These are phyloP conservation scores for Xiphophorus couchianus DNA, from an alignment of 2,113 vertebrate species.

Conservation along the genomic window DNA sequence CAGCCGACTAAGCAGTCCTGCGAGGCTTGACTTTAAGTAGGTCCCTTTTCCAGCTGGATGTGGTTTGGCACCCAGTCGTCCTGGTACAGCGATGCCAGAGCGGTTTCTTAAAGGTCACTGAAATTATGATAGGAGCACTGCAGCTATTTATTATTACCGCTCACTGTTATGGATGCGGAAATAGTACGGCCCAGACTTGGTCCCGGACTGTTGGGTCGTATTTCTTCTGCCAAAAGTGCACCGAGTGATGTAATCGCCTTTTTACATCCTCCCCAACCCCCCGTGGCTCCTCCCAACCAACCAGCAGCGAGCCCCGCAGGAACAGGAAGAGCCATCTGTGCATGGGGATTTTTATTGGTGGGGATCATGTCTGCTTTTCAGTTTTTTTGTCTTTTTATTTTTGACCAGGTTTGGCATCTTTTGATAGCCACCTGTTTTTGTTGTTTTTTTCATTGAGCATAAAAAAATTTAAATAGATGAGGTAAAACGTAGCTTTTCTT, in stretches of 20 bases:
- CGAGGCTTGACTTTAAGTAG: slow-evolving; percentile 58
- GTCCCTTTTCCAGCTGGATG: slow-evolving; percentile 26
- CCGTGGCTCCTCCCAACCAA: slow-evolving; percentile 54
- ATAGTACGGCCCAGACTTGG: slow-evolving; percentile 38
- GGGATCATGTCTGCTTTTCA: slow-evolving; percentile 2
- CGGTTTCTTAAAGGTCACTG: slow-evolving; percentile 33
- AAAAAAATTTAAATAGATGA: neutral
- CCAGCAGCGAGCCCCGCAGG: slow-evolving; percentile 60
- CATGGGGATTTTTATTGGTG: slow-evolving; percentile 58
- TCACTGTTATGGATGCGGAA: slow-evolving; percentile 17
- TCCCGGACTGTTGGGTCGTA: slow-evolving; percentile 33
- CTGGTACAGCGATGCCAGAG: slow-evolving; percentile 47
- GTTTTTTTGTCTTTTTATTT: slow-evolving; percentile 17
- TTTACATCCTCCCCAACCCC: slow-evolving; percentile 51
- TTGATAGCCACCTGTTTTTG: neutral
- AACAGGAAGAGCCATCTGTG: slow-evolving; percentile 79
- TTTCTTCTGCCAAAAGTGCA: slow-evolving; percentile 58
- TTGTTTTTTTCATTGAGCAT: neutral
- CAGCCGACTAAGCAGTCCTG: slow-evolving; percentile 2
- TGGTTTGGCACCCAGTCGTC: slow-evolving; percentile 44
- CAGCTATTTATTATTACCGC: slow-evolving; percentile 1
- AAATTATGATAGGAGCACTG: slow-evolving; percentile 20
- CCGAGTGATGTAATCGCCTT: slow-evolving; percentile 60
- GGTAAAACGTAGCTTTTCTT: neutral
- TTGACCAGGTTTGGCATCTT: neutral